phyloP scores from a whole-genome alignment of 2,797 vertebrate species.

The Xiphophorus birchmanni region DNA sequence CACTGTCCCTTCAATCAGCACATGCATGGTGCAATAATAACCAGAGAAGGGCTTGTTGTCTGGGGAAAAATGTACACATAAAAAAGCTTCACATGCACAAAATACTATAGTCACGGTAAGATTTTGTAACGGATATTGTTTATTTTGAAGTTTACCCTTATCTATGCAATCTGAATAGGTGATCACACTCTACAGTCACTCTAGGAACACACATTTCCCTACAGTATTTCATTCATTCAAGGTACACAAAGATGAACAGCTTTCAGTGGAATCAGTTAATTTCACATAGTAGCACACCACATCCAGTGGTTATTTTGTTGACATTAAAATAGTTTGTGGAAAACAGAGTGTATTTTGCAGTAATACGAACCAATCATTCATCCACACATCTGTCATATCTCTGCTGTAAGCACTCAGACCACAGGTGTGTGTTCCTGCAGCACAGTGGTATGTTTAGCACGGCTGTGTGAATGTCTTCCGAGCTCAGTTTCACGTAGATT shows the following conservation, averaged over 20 bases:
- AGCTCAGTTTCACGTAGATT: conserved; percentile 59
- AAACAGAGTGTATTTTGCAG: neutral
- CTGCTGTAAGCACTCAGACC: conserved; percentile 30
- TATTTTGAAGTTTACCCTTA: neutral
- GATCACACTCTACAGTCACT: conserved; percentile 6
- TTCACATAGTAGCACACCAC: conserved; percentile 11
- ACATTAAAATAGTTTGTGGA: neutral
- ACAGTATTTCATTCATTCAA: conserved; percentile 20
- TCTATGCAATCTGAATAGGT: conserved; percentile 31
- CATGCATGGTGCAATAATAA: conserved; percentile 34
- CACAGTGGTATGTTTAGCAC: conserved; percentile 57
- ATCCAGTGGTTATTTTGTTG: neutral
- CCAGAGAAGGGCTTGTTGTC: conserved; percentile 36
- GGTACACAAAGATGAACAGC: conserved; percentile 10
- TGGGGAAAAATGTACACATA: conserved; percentile 37
- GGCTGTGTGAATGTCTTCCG: conserved; percentile 51
- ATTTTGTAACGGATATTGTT: neutral
- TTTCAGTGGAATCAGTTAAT: conserved; percentile 24
- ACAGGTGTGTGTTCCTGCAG: conserved; percentile 55
- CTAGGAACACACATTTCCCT: conserved; percentile 8
- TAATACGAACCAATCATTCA: conserved; percentile 5
- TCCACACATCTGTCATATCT: conserved; percentile 43
- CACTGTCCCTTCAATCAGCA: conserved; percentile 49
- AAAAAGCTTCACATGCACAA: neutral
- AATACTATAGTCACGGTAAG: neutral